Conservation (phyloP, 2,797 vertebrate species). For the Scolopax bukidnonensis region DNA sequence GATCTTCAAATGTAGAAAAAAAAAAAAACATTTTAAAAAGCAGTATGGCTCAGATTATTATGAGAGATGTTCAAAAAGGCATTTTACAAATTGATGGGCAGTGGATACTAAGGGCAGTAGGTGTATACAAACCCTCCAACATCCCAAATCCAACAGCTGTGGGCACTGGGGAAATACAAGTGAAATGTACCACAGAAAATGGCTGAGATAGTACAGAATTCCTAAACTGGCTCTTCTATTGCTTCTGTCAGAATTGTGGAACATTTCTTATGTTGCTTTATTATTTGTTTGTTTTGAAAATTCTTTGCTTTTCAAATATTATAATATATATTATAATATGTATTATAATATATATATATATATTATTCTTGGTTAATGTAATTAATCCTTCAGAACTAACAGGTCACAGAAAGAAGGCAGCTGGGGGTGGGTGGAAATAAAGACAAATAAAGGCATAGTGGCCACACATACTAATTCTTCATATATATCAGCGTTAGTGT, state of each 20-base stretch:
- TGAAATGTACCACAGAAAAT: background rate
- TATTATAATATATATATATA: too few species aligned
- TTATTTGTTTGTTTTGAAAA: background rate
- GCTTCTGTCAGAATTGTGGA: background rate
- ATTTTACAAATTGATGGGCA: background rate
- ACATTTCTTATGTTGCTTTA: background rate
- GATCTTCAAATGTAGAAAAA: background rate
- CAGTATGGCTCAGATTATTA: background rate
- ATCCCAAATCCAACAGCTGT: background rate
- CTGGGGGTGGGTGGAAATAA: too few species aligned
- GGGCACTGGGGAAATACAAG: rapidly evolving
- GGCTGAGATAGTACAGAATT: background rate
- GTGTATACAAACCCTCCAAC: background rate
- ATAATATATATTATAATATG: too few species aligned
- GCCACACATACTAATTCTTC: too few species aligned
- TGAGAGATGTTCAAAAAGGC: background rate
- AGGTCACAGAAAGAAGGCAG: background rate
- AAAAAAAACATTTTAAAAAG: background rate
- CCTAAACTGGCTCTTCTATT: background rate
- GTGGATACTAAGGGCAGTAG: background rate
- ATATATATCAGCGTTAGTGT: rapidly evolving
- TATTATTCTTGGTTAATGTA: background rate
- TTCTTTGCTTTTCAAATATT: background rate
- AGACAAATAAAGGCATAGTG: background rate
- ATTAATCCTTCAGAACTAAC: background rate